Percentiles rank a stretch among this genome's conserved stretches.
phyloP scores from a whole-genome alignment of 2,888 invertebrate genomes.

The Escarpia spicata region DNA sequence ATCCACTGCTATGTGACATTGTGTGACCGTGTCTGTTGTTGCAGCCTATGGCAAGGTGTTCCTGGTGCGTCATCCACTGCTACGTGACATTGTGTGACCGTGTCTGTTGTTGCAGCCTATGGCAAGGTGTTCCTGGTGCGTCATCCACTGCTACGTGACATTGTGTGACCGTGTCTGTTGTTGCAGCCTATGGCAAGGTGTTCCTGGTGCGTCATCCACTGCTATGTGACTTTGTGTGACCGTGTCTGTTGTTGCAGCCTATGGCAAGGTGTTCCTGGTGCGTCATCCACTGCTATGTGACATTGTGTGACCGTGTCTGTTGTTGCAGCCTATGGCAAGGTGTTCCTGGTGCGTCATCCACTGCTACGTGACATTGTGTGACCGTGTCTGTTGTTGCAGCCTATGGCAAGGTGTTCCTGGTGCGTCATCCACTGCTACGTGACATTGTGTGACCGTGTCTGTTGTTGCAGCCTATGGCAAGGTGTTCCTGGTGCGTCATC shows the following conservation, averaged over 20 bases:
- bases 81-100: not conserved
- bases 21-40: constrained; percentile 26
- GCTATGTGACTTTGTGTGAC: not conserved
- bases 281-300: too few relatives aligned
- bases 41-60: constrained; percentile 80
- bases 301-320: not conserved
- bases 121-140: constrained; percentile 92
- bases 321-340: constrained; percentile 74
- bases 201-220: constrained; percentile 94
- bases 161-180: not conserved
- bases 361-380: too few relatives aligned
- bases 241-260: constrained; percentile 51
- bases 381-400: constrained; percentile 48
- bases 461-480: constrained; percentile 70
- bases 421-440: too few relatives aligned
- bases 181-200: constrained; percentile 75
- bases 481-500: constrained; percentile 93
- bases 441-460: not conserved
- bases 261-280: constrained; percentile 89
- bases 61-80: constrained; percentile 90
- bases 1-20: too few relatives aligned
- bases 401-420: constrained; percentile 87
- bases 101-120: constrained; percentile 55
- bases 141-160: too few relatives aligned
- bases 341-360: constrained; percentile 90